Conservation (phyloP, 2,113 vertebrate species). For the Macrotis lagotis region DNA sequence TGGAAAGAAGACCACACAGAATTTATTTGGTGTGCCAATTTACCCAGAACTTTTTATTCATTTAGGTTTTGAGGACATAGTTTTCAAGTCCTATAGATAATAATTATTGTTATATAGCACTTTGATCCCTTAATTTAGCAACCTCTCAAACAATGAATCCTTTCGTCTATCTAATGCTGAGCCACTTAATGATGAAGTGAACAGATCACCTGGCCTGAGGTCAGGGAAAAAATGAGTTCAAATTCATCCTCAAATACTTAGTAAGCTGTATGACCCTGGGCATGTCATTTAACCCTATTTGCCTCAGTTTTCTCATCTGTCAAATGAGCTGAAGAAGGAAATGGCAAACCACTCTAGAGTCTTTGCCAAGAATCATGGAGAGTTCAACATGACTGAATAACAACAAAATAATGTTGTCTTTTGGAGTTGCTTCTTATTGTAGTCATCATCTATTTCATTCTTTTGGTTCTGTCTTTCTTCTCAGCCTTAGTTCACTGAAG, state of each 20-base stretch:
- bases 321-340: not conserved
- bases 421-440: not conserved
- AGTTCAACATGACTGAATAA: not conserved
- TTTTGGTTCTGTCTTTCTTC: not conserved
- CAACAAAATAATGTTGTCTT: not conserved
- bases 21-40: conserved; percentile 23
- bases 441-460: not conserved
- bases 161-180: not conserved
- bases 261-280: not conserved
- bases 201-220: not conserved
- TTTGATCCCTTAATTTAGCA: not conserved
- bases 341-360: not conserved
- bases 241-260: not conserved
- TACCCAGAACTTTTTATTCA: not conserved
- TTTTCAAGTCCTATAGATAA: not conserved
- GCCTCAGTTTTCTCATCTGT: not conserved
- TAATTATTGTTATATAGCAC: not conserved
- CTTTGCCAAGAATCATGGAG: not conserved
- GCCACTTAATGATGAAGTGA: not conserved
- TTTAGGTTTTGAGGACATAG: not conserved
- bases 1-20: conserved; percentile 37
- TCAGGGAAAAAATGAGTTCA: not conserved
- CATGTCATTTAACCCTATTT: not conserved
- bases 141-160: not conserved
- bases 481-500: not conserved